A percentile compares a stretch with the other conserved stretches of the same genome.
phyloP scores from a whole-genome alignment of 2,113 vertebrate genomes.

The Lethenteron camtschaticum region DNA sequence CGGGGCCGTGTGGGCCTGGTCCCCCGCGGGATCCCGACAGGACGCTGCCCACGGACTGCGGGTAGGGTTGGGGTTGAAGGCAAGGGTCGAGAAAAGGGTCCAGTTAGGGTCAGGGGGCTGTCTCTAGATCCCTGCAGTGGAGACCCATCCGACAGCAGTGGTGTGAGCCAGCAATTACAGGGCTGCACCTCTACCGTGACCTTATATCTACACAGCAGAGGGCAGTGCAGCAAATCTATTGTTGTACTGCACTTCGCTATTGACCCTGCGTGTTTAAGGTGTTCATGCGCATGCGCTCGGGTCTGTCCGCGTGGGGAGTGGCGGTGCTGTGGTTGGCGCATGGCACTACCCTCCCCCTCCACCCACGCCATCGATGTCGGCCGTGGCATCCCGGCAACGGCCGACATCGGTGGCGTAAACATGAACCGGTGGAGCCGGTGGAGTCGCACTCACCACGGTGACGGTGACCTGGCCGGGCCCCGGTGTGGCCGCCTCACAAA shows the following conservation, averaged over 20 bases:
- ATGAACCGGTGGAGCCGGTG: background rate
- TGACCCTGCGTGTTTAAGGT: no score
- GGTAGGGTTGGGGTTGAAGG: constrained; percentile 36
- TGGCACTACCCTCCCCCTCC: background rate
- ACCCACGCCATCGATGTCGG: background rate
- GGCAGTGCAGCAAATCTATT: no score
- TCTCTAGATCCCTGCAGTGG: background rate
- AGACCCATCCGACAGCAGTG: no score
- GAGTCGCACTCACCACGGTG: constrained; percentile 42
- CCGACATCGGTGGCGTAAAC: no score
- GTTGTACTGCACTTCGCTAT: no score
- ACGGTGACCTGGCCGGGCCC: constrained; percentile 51
- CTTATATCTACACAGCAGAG: no score
- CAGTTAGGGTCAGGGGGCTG: background rate
- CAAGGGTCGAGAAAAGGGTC: background rate
- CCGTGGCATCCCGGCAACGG: background rate
- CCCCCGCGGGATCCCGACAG: no score
- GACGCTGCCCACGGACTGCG: constrained; percentile 22
- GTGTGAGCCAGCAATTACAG: no score
- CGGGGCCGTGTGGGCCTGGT: constrained; percentile 21
- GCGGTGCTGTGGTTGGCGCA: background rate
- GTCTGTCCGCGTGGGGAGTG: no score
- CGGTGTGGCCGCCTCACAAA: constrained; percentile 51
- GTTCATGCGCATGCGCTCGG: no score
- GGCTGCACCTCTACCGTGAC: no score